phyloP scores from a whole-genome alignment of 2,888 invertebrate species.

The Atherix ibis region DNA sequence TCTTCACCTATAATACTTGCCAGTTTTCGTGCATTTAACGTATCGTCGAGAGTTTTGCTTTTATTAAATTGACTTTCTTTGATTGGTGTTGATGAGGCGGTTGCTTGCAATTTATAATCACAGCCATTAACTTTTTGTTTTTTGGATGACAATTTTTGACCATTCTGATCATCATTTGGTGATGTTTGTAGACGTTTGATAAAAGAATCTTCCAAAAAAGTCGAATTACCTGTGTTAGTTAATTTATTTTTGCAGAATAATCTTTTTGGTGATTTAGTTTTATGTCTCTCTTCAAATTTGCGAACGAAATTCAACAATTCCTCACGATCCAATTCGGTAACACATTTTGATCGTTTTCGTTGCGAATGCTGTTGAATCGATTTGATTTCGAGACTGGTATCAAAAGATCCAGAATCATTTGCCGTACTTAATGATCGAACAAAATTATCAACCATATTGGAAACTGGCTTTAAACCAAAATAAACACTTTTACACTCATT shows the following conservation, averaged over 20 bases:
- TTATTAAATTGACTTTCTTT: not conserved
- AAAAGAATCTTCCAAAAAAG: not conserved
- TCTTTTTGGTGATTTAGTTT: not conserved
- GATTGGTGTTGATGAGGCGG: constrained; percentile 8
- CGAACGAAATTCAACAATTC: constrained; percentile 22
- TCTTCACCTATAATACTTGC: not conserved
- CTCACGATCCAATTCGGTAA: constrained; percentile 27
- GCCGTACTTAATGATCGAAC: constrained; percentile 25
- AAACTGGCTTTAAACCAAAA: constrained; percentile 4
- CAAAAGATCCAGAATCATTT: constrained; percentile 30
- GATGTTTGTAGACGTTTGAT: not conserved
- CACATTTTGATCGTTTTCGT: constrained; percentile 19
- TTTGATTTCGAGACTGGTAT: constrained; percentile 31
- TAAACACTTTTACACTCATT: no score
- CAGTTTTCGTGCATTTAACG: not conserved
- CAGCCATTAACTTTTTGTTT: constrained; percentile 1
- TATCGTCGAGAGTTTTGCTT: not conserved
- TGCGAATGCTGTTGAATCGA: constrained; percentile 14
- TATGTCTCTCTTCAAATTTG: constrained; percentile 22
- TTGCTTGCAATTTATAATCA: no score
- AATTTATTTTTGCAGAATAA: no score
- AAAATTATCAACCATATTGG: constrained; percentile 26
- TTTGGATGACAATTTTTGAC: not conserved
- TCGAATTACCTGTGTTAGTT: not conserved
- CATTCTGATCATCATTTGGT: not conserved